A percentile compares a stretch with the other conserved stretches of the same genome.
Evolutionary conservation across 2,113 vertebrate species (phyloP).

Genomic region (Malaclemys terrapin): DNA sequence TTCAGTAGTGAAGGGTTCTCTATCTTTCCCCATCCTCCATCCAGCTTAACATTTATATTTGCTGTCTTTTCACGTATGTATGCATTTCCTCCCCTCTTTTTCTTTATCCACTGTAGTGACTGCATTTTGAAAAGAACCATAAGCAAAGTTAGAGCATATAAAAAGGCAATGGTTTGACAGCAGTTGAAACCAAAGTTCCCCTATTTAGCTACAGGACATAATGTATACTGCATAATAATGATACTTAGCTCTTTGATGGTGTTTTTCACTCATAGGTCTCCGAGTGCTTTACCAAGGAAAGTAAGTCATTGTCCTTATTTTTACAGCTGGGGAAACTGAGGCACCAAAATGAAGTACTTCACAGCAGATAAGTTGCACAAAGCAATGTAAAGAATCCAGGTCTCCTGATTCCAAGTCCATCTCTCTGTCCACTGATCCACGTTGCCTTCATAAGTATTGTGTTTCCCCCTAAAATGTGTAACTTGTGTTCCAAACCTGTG

Average conservation of each 20-base stretch:
- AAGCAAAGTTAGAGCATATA: not conserved
- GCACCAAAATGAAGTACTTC: not conserved
- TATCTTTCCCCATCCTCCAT: constrained; percentile 14
- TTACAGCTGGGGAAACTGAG: not conserved
- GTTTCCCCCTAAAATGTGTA: not conserved
- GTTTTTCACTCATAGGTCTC: not conserved
- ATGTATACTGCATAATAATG: not conserved
- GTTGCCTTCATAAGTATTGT: not conserved
- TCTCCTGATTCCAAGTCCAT: not conserved
- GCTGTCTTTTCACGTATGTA: not conserved
- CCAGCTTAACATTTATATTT: constrained; percentile 41
- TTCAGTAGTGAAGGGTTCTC: constrained; percentile 19
- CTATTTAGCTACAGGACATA: not conserved
- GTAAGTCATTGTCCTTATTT: not conserved
- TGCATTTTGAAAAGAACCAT: not conserved
- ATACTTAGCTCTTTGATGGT: not conserved
- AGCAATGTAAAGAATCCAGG: not conserved
- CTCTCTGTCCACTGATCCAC: not conserved
- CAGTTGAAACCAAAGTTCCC: not conserved
- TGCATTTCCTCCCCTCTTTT: not conserved
- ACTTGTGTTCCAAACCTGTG: not conserved
- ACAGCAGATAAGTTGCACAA: not conserved
- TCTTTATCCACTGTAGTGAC: constrained; percentile 13
- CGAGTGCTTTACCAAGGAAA: not conserved
- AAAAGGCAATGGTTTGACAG: not conserved